A percentile compares a stretch with the other conserved stretches of the same genome.
These are phyloP conservation scores for Teleiodes luculella DNA, from an alignment of 2,888 invertebrate genomes.

Conservation along the genomic window DNA sequence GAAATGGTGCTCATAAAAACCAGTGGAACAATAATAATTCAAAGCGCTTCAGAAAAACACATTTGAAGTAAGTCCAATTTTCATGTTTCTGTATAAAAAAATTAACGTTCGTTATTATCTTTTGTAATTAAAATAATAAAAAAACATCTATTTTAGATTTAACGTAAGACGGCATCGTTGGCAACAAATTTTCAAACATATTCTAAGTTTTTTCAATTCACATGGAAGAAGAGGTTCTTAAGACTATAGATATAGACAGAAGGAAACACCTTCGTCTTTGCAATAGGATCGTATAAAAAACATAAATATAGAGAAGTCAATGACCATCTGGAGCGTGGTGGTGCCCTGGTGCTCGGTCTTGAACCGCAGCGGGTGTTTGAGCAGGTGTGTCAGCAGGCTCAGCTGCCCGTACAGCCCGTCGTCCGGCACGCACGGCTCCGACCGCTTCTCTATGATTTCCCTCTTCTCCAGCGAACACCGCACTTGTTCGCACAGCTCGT, in stretches of 20 bases:
- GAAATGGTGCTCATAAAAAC: too few species aligned
- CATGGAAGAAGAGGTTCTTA: too few species aligned
- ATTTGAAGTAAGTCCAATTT: too few species aligned
- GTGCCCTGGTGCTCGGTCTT: conserved; percentile 87
- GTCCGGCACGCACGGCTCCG: conserved; percentile 89
- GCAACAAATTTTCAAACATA: too few species aligned
- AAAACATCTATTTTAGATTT: too few species aligned
- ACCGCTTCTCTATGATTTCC: conserved; percentile 89
- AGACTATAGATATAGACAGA: background rate
- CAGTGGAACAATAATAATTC: too few species aligned
- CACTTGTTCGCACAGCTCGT: conserved; percentile 85
- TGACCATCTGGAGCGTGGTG: conserved; percentile 81
- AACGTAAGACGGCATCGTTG: too few species aligned
- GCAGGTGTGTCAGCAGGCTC: conserved; percentile 90
- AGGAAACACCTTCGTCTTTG: background rate
- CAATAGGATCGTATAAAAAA: background rate
- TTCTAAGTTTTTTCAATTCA: too few species aligned
- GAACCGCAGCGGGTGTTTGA: conserved; percentile 93
- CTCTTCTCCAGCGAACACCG: conserved; percentile 86
- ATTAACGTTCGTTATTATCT: too few species aligned
- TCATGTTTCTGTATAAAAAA: too few species aligned
- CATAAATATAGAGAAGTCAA: conserved; percentile 9
- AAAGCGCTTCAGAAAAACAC: too few species aligned
- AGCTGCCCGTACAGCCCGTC: conserved; percentile 94
- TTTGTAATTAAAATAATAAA: too few species aligned